These are phyloP conservation scores for Cheilosia vulpina DNA, from an alignment of 2,888 invertebrate species.

Conservation along the genomic window DNA sequence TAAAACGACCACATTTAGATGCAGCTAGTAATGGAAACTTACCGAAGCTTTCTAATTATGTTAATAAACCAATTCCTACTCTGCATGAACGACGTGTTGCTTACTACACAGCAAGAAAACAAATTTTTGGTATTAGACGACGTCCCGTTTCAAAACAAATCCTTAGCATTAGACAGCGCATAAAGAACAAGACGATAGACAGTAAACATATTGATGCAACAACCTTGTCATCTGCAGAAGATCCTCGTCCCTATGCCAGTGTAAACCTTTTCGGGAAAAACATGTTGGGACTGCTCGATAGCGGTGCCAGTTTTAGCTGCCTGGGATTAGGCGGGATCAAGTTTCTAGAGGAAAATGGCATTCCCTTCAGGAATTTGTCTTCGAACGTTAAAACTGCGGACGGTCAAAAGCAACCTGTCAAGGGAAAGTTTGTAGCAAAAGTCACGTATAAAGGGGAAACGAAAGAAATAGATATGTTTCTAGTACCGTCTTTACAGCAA, in stretches of 20 bases:
- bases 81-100: too few species aligned
- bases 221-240: background rate
- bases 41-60: too few species aligned
- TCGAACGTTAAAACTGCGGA: background rate
- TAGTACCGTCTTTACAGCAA: conserved; percentile 4
- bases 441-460: background rate
- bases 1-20: background rate
- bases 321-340: background rate
- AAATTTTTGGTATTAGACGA: background rate
- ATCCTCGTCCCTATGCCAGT: background rate
- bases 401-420: background rate
- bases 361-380: background rate
- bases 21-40: too few species aligned
- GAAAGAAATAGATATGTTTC: background rate
- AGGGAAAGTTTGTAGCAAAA: background rate
- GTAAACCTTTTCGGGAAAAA: background rate
- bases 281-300: background rate
- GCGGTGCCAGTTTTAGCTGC: background rate
- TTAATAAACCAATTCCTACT: too few species aligned
- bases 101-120: too few species aligned
- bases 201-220: too few species aligned
- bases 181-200: too few species aligned
- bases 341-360: background rate
- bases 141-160: too few species aligned
- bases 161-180: too few species aligned